These are phyloP conservation scores for Asteroscopus sphinx DNA, from an alignment of 2,888 invertebrate genomes.

Conservation along the genomic window DNA sequence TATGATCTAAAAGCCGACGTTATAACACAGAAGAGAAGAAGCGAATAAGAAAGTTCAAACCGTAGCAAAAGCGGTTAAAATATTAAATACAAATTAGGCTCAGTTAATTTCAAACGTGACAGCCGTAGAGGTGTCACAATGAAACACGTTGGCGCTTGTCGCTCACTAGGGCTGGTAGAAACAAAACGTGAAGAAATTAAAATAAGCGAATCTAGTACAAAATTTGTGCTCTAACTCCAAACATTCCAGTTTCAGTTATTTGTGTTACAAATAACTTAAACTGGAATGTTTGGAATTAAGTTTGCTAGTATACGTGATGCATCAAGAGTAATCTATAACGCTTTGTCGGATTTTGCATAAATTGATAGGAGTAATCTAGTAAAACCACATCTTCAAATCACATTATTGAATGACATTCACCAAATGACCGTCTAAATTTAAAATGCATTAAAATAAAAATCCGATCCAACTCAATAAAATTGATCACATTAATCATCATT, in stretches of 20 bases:
- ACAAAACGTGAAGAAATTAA: neutral
- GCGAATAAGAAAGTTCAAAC: constrained; percentile 35
- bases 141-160: constrained; percentile 42
- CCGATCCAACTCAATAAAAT: constrained; percentile 19
- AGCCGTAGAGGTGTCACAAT: constrained; percentile 41
- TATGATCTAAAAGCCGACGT: constrained; percentile 2
- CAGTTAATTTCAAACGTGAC: constrained; percentile 47
- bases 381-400: neutral
- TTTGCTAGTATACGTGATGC: too few species aligned
- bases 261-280: too few species aligned
- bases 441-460: constrained; percentile 34
- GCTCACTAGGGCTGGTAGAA: constrained; percentile 34
- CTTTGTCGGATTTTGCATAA: neutral
- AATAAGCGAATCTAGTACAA: neutral
- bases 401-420: constrained; percentile 15
- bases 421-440: constrained; percentile 22
- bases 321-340: too few species aligned
- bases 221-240: too few species aligned
- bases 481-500: constrained; percentile 18
- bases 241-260: too few species aligned
- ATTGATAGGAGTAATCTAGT: neutral
- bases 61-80: constrained; percentile 31
- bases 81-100: constrained; percentile 45
- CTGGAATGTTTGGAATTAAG: too few species aligned
- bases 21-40: constrained; percentile 8